Conservation (phyloP, 2,113 vertebrate genomes). For the Aplodontia rufa region DNA sequence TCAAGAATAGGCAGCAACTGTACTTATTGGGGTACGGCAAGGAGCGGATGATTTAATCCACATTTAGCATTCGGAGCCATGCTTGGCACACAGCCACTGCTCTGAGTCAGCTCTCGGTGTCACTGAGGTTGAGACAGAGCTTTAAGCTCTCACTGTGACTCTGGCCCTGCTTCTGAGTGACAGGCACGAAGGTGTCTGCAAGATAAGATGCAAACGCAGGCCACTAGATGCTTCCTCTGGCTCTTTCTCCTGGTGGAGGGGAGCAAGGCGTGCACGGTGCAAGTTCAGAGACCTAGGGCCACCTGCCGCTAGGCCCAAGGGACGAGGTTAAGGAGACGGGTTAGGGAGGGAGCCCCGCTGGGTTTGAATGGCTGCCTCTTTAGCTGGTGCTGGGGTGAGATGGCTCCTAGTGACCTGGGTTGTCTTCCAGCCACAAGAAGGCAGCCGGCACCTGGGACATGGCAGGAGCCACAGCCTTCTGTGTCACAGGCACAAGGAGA, state of each 20-base stretch:
- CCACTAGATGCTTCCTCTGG: constrained; percentile 16
- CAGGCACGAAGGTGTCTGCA: not conserved
- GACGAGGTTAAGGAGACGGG: not conserved
- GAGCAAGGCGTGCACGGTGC: not conserved
- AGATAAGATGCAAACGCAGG: not conserved
- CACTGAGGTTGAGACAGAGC: not conserved
- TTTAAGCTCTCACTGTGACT: not conserved
- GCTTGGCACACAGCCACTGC: not conserved
- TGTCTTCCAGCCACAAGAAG: not conserved
- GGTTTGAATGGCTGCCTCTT: not conserved
- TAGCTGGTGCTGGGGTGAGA: not conserved
- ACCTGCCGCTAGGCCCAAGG: not conserved
- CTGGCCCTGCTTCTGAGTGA: not conserved
- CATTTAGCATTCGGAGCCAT: not conserved
- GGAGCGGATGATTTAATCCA: not conserved
- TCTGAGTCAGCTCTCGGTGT: not conserved
- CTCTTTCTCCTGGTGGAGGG: not conserved
- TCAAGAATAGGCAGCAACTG: too few species aligned
- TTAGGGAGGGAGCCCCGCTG: not conserved
- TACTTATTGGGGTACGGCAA: not conserved
- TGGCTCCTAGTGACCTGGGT: not conserved
- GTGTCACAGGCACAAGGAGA: not conserved
- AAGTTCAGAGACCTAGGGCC: not conserved
- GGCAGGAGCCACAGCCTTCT: not conserved
- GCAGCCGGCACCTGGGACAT: not conserved